Conservation (phyloP, 2,113 vertebrate genomes). For the Raja brachyura region DNA sequence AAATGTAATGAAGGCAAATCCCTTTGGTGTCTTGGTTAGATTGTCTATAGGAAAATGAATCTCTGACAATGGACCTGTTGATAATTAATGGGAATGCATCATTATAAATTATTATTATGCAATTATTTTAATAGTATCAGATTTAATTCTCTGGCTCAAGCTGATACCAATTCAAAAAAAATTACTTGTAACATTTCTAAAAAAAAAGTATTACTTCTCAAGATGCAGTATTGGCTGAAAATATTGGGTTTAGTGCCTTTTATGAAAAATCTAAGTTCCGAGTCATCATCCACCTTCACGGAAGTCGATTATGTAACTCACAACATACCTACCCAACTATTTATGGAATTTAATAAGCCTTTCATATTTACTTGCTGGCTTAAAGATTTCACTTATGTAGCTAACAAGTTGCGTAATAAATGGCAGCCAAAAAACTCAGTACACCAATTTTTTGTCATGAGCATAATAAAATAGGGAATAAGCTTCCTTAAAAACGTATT, state of each 20-base stretch:
- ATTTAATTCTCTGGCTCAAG: neutral
- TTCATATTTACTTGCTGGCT: neutral
- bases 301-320: neutral
- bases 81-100: neutral
- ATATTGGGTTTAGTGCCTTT: neutral
- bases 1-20: constrained; percentile 87
- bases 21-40: constrained; percentile 87
- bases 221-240: neutral
- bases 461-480: neutral
- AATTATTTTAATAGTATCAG: neutral
- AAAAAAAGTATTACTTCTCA: neutral
- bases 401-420: too few relatives aligned
- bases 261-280: neutral
- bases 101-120: neutral
- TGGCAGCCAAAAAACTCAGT: too few relatives aligned
- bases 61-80: constrained; percentile 77
- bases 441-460: neutral
- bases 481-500: too few relatives aligned
- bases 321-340: neutral
- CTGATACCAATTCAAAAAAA: neutral
- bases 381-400: neutral
- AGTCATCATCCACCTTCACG: neutral
- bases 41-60: constrained; percentile 82
- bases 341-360: neutral
- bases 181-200: neutral